phyloP scores from a whole-genome alignment of 2,113 vertebrate genomes.

The Petaurus breviceps region DNA sequence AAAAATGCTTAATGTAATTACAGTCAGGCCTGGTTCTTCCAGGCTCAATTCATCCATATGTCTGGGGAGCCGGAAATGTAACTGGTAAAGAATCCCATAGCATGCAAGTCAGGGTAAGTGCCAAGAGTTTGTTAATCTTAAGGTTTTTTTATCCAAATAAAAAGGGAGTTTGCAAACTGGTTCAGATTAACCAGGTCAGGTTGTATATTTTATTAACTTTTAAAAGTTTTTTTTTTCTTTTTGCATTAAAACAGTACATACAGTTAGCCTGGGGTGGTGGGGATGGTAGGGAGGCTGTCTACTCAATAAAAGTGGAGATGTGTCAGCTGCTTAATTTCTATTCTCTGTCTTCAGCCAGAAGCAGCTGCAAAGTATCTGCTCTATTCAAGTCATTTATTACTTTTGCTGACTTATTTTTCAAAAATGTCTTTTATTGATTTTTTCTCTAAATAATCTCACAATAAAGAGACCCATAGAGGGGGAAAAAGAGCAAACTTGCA shows the following conservation, averaged over 20 bases:
- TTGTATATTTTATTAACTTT: slow-evolving; percentile 70
- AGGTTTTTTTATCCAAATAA: slow-evolving; percentile 71
- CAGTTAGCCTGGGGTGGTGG: slow-evolving; percentile 42
- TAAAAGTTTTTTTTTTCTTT: slow-evolving; percentile 65
- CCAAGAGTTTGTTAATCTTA: slow-evolving; percentile 75
- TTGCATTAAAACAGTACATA: slow-evolving; percentile 41
- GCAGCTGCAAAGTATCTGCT: slow-evolving; percentile 68
- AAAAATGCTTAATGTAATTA: slow-evolving; percentile 82
- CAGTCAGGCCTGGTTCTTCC: slow-evolving; percentile 75
- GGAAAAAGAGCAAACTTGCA: slow-evolving; percentile 31
- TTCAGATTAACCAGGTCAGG: slow-evolving; percentile 75
- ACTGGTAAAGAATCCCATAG: slow-evolving; percentile 73
- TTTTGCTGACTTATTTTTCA: slow-evolving; percentile 69
- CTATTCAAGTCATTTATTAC: slow-evolving; percentile 59
- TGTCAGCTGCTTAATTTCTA: slow-evolving; percentile 58
- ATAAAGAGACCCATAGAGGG: slow-evolving; percentile 18
- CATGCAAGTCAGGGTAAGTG: slow-evolving; percentile 58
- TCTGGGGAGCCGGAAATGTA: slow-evolving; percentile 74
- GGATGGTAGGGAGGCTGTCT: slow-evolving; percentile 50
- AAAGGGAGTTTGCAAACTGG: slow-evolving; percentile 73
- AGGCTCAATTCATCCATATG: slow-evolving; percentile 70
- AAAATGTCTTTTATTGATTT: slow-evolving; percentile 58
- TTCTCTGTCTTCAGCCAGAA: slow-evolving; percentile 53
- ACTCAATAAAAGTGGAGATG: slow-evolving; percentile 67
- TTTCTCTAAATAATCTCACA: slow-evolving; percentile 47